These are phyloP conservation scores for Drosophila birchii DNA, from an alignment of 2,888 invertebrate genomes.

Conservation along the genomic window DNA sequence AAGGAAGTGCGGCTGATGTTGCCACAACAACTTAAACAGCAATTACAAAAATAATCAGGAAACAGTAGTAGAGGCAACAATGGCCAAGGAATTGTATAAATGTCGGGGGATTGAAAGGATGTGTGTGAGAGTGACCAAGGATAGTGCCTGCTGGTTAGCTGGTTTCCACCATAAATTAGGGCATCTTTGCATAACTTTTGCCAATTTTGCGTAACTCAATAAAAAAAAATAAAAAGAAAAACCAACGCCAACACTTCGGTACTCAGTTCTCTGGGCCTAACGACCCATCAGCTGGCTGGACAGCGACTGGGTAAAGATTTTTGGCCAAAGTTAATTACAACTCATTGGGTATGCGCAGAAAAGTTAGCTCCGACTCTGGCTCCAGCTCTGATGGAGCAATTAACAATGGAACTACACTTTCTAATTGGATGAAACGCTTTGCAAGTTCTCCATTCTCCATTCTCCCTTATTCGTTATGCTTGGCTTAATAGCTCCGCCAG, in stretches of 20 bases:
- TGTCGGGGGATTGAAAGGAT: slow-evolving; percentile 56
- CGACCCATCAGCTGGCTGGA: slow-evolving; percentile 7
- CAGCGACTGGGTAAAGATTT: slow-evolving; percentile 73
- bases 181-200: slow-evolving; percentile 69
- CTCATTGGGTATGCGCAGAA: slow-evolving; percentile 74
- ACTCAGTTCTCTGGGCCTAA: slow-evolving; percentile 7
- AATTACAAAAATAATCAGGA: slow-evolving; percentile 74
- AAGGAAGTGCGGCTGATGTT: slow-evolving; percentile 61
- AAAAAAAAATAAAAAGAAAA: slow-evolving; percentile 44
- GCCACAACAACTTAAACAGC: slow-evolving; percentile 77
- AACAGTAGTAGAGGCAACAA: slow-evolving; percentile 47
- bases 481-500: slow-evolving; percentile 22
- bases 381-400: slow-evolving; percentile 59
- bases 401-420: slow-evolving; percentile 80
- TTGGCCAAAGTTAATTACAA: slow-evolving; percentile 83
- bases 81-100: slow-evolving; percentile 57
- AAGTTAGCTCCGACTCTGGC: slow-evolving; percentile 28
- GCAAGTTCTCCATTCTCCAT: slow-evolving; percentile 63
- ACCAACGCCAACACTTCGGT: slow-evolving; percentile 47
- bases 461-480: slow-evolving; percentile 58
- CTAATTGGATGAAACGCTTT: slow-evolving; percentile 81
- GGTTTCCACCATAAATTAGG: slow-evolving; percentile 64
- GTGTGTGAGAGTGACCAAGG: slow-evolving; percentile 17
- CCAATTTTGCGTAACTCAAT: slow-evolving; percentile 71
- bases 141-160: not conserved